phyloP scores from a whole-genome alignment of 1,140 invertebrate genomes.

The Manduca sexta region DNA sequence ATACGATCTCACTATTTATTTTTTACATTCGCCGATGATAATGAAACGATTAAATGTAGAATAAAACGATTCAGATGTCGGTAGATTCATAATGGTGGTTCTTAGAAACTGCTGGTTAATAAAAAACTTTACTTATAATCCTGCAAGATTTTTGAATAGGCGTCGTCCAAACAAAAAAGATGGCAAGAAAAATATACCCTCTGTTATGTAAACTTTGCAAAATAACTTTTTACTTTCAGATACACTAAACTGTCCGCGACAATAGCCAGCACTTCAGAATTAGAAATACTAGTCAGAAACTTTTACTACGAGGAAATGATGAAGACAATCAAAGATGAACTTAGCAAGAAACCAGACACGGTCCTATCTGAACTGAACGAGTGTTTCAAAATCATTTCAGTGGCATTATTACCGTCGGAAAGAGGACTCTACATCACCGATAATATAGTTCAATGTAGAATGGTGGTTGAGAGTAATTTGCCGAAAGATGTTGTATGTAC shows the following conservation, averaged over 20 bases:
- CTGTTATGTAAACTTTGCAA: too few species aligned
- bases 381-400: slow-evolving; percentile 65
- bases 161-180: too few species aligned
- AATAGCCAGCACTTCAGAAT: slow-evolving; percentile 81
- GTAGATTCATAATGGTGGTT: too few species aligned
- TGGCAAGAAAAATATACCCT: too few species aligned
- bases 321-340: slow-evolving; percentile 75
- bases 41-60: too few species aligned
- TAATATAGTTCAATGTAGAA: slow-evolving; percentile 75
- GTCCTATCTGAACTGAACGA: slow-evolving; percentile 70
- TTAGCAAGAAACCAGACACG: slow-evolving; percentile 58
- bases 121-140: too few species aligned
- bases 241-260: slow-evolving; percentile 84
- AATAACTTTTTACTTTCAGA: slow-evolving; percentile 45
- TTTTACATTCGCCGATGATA: too few species aligned
- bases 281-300: slow-evolving; percentile 83
- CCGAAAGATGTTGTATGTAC: slow-evolving; percentile 74
- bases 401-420: slow-evolving; percentile 59
- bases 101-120: too few species aligned
- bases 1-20: too few species aligned
- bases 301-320: slow-evolving; percentile 86
- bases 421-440: slow-evolving; percentile 72
- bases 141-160: too few species aligned
- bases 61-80: too few species aligned
- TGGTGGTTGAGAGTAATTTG: slow-evolving; percentile 72